Conservation (phyloP, 2,888 invertebrate genomes). For the Embidobia sp. region DNA sequence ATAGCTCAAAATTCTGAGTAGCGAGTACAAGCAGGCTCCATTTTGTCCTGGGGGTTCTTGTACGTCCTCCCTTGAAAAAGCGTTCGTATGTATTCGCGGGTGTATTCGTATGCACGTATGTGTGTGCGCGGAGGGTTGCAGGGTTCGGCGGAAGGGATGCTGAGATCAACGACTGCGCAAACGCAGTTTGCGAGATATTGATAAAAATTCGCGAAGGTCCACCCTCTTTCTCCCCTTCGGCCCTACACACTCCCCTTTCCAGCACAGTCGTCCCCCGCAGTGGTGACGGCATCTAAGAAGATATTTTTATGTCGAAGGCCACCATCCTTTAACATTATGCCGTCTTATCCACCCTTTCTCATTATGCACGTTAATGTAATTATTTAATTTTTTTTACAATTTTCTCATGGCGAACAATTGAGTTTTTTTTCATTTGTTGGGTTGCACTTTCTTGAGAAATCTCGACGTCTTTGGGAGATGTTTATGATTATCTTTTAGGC, state of each 20-base stretch:
- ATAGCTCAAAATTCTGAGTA: slow-evolving; percentile 75
- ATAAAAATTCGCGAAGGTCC: slow-evolving; percentile 80
- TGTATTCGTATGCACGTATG: slow-evolving; percentile 65
- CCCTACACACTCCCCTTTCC: slow-evolving; percentile 59
- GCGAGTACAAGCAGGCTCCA: slow-evolving; percentile 78
- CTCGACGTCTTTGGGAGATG: too few relatives aligned
- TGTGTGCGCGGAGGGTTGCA: slow-evolving; percentile 67
- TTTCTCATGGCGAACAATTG: not conserved
- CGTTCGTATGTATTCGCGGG: slow-evolving; percentile 66
- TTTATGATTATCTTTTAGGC: too few relatives aligned
- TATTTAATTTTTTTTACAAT: slow-evolving; percentile 71
- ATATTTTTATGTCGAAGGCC: slow-evolving; percentile 80
- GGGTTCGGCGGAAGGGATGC: slow-evolving; percentile 75
- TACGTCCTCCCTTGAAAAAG: slow-evolving; percentile 66
- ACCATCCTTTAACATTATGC: slow-evolving; percentile 68
- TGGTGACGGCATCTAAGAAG: slow-evolving; percentile 76
- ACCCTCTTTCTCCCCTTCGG: slow-evolving; percentile 73
- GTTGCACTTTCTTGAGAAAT: too few relatives aligned
- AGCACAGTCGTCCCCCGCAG: slow-evolving; percentile 66
- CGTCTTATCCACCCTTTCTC: slow-evolving; percentile 69
- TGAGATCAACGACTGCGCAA: slow-evolving; percentile 73
- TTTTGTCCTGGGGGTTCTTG: slow-evolving; percentile 80
- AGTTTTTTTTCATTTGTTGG: too few relatives aligned
- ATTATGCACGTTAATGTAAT: slow-evolving; percentile 79
- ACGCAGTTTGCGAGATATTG: slow-evolving; percentile 79